Evolutionary conservation across 2,888 invertebrate species (phyloP), one percentile per base, ranked within the genome.

Genomic region (Deroplatys truncata): DNA sequence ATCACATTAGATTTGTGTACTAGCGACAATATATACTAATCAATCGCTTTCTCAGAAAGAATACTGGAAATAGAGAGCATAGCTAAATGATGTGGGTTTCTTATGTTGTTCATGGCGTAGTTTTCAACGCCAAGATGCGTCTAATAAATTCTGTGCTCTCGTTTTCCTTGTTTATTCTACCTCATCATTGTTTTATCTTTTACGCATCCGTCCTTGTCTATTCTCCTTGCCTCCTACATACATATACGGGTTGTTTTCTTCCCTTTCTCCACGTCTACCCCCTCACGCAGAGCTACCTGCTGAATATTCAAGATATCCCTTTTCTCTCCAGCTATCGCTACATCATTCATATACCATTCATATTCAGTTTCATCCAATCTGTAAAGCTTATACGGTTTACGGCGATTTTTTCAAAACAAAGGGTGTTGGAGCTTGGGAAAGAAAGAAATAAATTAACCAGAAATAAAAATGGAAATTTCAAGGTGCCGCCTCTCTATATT

Each of bases 111-210:
- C 86, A 9, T 25, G 86, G 31, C 29, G 43, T 15, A 8, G 20
- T 28, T 85, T 20, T 43, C 85, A 15, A 20, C 72, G 56, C 49
- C 3, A 7, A 15, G n/a, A 2, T 9, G 28, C 29, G 29, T 82
- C 72, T 86, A 82, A 86, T 86, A 86, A 28, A 82, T 82, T 28
- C 82, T 28, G 16, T 15, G 15, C 10, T 86, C 86, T 72, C 82
- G 31, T 31, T 86, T 10, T 82, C 16, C 35, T 9, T 72, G 86
- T 86, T 86, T 86, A 29, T 86, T 25, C 28, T 86, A 86, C 72
- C 56, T 31, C 56, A 82, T 86, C 86, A 28, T 82, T 86, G 86
- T 86, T 86, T 86, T 82, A 82, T 86, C 82, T 86, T 86, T 82
- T 82, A 15, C 86, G n/a, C 31, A 82, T 72, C 31, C 31, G 86